Conservation (phyloP, 2,888 invertebrate genomes). For the Gymnosoma rotundatum region DNA sequence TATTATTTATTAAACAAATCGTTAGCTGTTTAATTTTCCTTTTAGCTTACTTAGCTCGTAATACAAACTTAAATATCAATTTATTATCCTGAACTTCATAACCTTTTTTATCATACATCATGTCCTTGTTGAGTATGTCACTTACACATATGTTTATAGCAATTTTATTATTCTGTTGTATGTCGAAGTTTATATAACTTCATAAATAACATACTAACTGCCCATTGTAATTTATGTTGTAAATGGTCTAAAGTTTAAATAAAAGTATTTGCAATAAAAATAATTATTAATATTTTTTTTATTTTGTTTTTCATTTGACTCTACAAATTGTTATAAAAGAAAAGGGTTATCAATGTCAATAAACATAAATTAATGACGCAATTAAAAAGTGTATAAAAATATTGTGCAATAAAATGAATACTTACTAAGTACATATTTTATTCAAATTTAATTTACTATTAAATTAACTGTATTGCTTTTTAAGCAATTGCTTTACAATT, state of each 20-base stretch:
- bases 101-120: background rate
- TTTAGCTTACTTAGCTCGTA: too few species aligned
- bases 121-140: slow-evolving; percentile 7
- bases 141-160: background rate
- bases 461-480: slow-evolving; percentile 21
- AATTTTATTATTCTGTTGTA: background rate
- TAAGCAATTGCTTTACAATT: slow-evolving; percentile 10
- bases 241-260: slow-evolving; percentile 5
- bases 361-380: slow-evolving; percentile 58
- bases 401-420: slow-evolving; percentile 1
- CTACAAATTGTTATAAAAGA: background rate
- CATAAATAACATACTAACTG: slow-evolving; percentile 45
- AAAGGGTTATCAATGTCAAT: slow-evolving; percentile 51
- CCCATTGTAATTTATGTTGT: slow-evolving; percentile 45
- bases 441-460: slow-evolving; percentile 39
- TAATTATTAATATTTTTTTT: background rate
- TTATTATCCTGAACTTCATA: background rate
- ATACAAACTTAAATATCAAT: too few species aligned
- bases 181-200: slow-evolving; percentile 32
- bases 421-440: background rate
- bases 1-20: too few species aligned
- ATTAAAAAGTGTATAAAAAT: slow-evolving; percentile 36
- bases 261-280: slow-evolving; percentile 23
- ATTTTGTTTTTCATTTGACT: slow-evolving; percentile 21
- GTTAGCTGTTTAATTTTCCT: too few species aligned